Base-by-base conservation (phyloP, 2,797 vertebrate genomes). In the Poecile montanus region DNA sequence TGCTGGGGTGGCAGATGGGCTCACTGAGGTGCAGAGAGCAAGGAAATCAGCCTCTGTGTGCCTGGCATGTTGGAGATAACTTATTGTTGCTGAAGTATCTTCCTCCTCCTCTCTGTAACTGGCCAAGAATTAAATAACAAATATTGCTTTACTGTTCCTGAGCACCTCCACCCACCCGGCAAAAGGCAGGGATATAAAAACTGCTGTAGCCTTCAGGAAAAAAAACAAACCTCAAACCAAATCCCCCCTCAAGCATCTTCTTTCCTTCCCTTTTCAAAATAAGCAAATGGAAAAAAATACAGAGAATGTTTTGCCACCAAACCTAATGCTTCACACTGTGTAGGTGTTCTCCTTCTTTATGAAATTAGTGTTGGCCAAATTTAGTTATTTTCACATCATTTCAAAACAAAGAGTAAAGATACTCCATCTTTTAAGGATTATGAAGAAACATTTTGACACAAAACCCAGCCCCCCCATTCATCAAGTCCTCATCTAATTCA, bases 391-490 rank as follows among this genome's bases (percentile, higher is more conserved):
- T 87, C 86, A 25, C 83, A 86, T 58, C 19, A 66, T 71, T 88
- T 90, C 73, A 71, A 79, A 90, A 85, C 75, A 65, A 70, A 89
- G 80, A 87, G 48, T n/a, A 20, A 5, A 44, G 91, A 11, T 10
- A 79, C 70, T 88, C 80, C 61, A 48, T 77, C 84, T 90, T 83
- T 86, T 32, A 86, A 81, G 57, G 34, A 56, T 86, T 74, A 92
- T 12, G 73, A 77, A 80, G 91, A 74, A 84, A 90, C 36, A n/a
- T 88, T 94, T 73, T 86, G 95, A 94, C 91, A 92, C 20, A 3
- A 76, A 67, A 11, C 73, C 76, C 94, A 90, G 5, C 68, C 73
- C 68, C 61, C 58, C 75, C 80, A 86, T 95, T 92, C 89, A 91
- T 88, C 91, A 91, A 32, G 77, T 42, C 80, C 91, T 88, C 10